phyloP scores from a whole-genome alignment of 2,888 invertebrate genomes.

The Ophioninae sp. region DNA sequence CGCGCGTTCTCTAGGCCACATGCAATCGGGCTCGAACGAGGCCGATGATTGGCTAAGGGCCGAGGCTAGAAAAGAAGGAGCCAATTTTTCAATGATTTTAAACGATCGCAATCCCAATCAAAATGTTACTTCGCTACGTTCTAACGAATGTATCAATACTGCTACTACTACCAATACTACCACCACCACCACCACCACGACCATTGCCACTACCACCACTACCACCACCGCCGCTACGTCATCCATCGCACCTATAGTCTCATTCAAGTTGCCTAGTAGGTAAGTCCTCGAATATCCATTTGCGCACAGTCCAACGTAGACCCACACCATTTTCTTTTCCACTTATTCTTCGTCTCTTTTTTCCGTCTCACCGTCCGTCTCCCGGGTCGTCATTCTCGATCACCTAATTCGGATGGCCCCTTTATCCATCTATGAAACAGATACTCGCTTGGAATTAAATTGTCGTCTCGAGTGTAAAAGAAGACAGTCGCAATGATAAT shows the following conservation, averaged over 20 bases:
- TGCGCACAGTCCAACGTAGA: conserved; percentile 4
- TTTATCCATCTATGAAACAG: background rate
- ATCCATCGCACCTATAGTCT: conserved; percentile 65
- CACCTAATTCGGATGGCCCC: background rate
- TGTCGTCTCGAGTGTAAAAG: background rate
- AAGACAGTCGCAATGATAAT: background rate
- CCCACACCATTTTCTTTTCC: background rate
- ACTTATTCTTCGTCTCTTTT: background rate
- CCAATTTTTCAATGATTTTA: conserved; percentile 20
- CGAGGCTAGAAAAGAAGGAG: conserved; percentile 44
- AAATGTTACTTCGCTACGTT: conserved; percentile 55
- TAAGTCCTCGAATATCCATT: conserved; percentile 59
- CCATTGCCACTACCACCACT: conserved; percentile 28
- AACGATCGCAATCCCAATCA: conserved; percentile 54
- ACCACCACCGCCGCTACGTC: conserved; percentile 51
- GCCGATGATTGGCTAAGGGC: conserved; percentile 50
- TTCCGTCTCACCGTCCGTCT: background rate
- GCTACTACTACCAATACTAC: conserved; percentile 28
- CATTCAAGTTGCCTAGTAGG: conserved; percentile 66
- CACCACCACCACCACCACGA: conserved; percentile 13
- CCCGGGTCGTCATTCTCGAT: conserved; percentile 1
- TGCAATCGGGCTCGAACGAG: conserved; percentile 67
- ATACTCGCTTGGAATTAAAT: background rate
- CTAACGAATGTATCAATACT: conserved; percentile 55
- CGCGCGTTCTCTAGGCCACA: conserved; percentile 77